Evolutionary conservation across 2,797 vertebrate genomes (phyloP).

Genomic region (Podargus strigoides): DNA sequence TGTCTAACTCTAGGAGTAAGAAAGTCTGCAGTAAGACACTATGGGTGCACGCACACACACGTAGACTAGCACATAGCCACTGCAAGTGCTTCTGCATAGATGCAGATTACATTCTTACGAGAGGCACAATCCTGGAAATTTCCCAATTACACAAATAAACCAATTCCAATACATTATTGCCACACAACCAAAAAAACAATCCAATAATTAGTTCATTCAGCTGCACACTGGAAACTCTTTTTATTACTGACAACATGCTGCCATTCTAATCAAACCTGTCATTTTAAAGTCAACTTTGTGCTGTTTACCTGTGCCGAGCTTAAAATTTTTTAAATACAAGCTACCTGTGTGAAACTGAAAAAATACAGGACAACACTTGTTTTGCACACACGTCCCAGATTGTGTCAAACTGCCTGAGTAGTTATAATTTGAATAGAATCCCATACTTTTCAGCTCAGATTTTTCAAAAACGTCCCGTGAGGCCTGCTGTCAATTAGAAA

Average conservation of each 20-base stretch:
- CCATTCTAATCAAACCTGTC: background rate
- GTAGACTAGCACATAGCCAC: accelerated
- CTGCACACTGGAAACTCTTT: background rate
- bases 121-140: background rate
- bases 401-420: background rate
- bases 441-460: background rate
- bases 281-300: background rate
- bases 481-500: background rate
- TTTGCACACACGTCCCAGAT: background rate
- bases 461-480: background rate
- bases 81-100: background rate
- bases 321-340: background rate
- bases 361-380: background rate
- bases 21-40: background rate
- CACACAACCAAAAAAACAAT: background rate
- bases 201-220: background rate
- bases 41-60: background rate
- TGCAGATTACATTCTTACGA: background rate
- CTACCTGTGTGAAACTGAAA: background rate
- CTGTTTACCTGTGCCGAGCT: background rate
- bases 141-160: background rate
- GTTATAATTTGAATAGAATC: background rate
- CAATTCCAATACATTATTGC: background rate
- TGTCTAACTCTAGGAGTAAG: background rate
- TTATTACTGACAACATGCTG: background rate